Evolutionary conservation across 2,888 invertebrate species (phyloP).

Genomic region (Lobophora halterata): DNA sequence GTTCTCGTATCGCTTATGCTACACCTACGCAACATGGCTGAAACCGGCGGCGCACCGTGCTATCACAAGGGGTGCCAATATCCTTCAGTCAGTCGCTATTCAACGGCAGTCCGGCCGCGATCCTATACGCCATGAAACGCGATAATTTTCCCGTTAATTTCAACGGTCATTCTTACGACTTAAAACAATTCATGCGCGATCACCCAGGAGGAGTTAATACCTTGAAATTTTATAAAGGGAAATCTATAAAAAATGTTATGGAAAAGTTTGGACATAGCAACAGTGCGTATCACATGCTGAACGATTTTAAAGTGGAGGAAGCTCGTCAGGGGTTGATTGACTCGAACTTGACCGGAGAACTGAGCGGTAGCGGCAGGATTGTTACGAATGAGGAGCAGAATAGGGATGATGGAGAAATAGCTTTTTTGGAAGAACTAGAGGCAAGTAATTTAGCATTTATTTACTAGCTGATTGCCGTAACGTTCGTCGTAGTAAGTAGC

Average conservation of each 20-base stretch:
- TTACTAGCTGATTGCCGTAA: neutral
- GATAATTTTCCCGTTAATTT: constrained; percentile 59
- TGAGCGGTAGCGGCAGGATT: constrained; percentile 66
- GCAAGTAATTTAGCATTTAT: constrained; percentile 37
- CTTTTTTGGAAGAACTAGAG: constrained; percentile 67
- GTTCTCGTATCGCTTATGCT: too few relatives aligned
- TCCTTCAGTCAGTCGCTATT: constrained; percentile 23
- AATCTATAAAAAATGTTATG: constrained; percentile 78
- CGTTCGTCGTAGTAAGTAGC: neutral
- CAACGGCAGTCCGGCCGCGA: constrained; percentile 8
- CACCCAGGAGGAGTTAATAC: constrained; percentile 88
- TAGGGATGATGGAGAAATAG: constrained; percentile 53
- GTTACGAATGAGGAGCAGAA: constrained; percentile 56
- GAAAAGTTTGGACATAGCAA: constrained; percentile 80
- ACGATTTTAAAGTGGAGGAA: constrained; percentile 79
- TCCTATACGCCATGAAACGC: constrained; percentile 22
- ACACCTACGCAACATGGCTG: too few relatives aligned
- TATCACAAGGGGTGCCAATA: constrained; percentile 22
- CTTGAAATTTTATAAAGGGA: constrained; percentile 78
- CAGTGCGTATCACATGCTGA: constrained; percentile 83
- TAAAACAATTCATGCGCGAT: constrained; percentile 83
- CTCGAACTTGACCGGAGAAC: constrained; percentile 59
- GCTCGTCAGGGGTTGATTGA: too few relatives aligned
- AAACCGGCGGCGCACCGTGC: neutral
- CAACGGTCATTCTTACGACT: constrained; percentile 81